A percentile compares a stretch with the other conserved stretches of the same genome.
Conservation (phyloP, 2,888 invertebrate species). For the Rhynchonema sp. region DNA sequence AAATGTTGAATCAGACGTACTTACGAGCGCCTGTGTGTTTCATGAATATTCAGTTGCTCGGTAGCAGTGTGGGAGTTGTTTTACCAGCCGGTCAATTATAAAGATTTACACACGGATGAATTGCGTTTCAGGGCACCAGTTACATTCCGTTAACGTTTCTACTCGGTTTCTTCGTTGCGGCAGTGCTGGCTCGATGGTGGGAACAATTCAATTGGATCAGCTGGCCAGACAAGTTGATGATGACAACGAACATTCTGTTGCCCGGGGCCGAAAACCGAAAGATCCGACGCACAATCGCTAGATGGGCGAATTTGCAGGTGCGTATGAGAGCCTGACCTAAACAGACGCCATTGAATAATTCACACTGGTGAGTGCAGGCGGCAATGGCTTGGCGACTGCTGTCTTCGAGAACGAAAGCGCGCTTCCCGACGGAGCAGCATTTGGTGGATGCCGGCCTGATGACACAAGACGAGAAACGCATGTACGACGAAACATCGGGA, state of each 20-base stretch:
- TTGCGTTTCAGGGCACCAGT: no score
- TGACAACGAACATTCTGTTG: background rate
- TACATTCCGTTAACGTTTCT: background rate
- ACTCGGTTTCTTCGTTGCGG: background rate
- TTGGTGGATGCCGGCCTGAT: constrained; percentile 34
- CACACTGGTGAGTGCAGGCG: constrained; percentile 13
- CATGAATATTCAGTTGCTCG: no score
- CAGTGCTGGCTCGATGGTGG: constrained; percentile 15
- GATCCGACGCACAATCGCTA: background rate
- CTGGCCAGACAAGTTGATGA: constrained; percentile 18
- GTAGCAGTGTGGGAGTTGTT: no score
- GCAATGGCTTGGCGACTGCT: constrained; percentile 25
- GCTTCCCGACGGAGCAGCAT: constrained; percentile 34
- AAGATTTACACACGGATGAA: no score
- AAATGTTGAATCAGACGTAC: no score
- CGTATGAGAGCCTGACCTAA: no score
- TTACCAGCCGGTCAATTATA: no score
- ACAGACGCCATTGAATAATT: no score
- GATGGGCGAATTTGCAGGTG: background rate
- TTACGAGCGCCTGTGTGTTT: no score
- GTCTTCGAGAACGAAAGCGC: constrained; percentile 27
- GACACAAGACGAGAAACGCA: constrained; percentile 30
- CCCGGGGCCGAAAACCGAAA: background rate
- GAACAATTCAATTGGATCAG: constrained; percentile 19
- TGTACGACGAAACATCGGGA: constrained; percentile 31